Percentiles rank a stretch among this genome's conserved stretches.
phyloP scores from a whole-genome alignment of 2,113 vertebrate genomes.

The Barnardius zonarius region DNA sequence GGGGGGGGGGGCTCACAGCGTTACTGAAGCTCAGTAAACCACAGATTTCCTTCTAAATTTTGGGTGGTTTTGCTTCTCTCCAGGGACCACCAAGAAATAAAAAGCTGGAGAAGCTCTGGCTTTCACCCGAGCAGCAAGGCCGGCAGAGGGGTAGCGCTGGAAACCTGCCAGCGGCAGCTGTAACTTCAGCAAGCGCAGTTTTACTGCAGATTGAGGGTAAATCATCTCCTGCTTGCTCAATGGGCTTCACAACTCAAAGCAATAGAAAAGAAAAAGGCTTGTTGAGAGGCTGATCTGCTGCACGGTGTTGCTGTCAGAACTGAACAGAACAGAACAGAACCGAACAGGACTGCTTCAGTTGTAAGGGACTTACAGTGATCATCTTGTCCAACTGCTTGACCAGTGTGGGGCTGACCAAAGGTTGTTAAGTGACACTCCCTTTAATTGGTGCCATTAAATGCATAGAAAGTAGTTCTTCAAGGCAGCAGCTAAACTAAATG shows the following conservation, averaged over 20 bases:
- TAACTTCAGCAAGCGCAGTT: neutral
- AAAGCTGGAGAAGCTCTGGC: fast-evolving
- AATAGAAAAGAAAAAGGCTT: neutral
- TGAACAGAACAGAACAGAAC: neutral
- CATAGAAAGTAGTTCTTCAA: fast-evolving
- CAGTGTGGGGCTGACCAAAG: neutral
- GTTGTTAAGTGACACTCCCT: neutral
- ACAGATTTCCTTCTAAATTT: neutral
- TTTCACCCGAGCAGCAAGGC: fast-evolving
- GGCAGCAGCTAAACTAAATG: neutral
- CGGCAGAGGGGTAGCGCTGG: fast-evolving
- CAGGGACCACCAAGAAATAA: fast-evolving
- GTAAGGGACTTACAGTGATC: neutral
- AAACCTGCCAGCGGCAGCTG: neutral
- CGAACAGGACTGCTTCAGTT: neutral
- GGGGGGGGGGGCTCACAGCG: neutral
- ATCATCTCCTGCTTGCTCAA: neutral
- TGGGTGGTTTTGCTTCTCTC: fast-evolving
- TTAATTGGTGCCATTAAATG: neutral
- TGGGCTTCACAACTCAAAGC: neutral
- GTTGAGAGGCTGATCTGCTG: neutral
- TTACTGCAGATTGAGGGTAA: neutral
- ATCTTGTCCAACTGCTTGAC: neutral
- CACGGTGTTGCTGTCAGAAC: fast-evolving
- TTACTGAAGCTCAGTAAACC: neutral